phyloP scores from a whole-genome alignment of 2,113 vertebrate species.

The Agapornis roseicollis region DNA sequence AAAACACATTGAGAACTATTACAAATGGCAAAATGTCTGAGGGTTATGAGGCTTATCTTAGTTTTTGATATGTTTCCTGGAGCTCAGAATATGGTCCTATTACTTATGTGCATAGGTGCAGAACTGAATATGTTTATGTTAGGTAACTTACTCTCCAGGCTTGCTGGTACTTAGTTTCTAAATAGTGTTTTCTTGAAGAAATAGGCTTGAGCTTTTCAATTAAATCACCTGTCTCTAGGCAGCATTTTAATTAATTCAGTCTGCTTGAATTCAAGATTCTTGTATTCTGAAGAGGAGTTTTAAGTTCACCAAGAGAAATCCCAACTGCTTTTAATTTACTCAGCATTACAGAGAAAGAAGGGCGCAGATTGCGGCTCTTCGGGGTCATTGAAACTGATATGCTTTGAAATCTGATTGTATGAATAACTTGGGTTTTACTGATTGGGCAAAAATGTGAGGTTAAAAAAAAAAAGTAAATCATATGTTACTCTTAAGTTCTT shows the following conservation, averaged over 20 bases:
- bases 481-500: background rate
- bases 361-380: background rate
- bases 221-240: background rate
- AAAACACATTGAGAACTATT: background rate
- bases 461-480: background rate
- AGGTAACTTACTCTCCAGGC: background rate
- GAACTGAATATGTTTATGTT: background rate
- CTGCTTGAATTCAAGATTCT: background rate
- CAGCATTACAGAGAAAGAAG: background rate
- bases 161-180: background rate
- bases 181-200: background rate
- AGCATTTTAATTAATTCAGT: background rate
- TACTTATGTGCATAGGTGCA: background rate
- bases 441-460: background rate
- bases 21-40: background rate
- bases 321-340: background rate
- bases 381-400: background rate
- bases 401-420: background rate
- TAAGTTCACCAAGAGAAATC: background rate
- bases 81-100: background rate
- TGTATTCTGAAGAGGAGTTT: background rate
- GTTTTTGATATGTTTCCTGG: background rate
- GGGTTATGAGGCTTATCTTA: background rate
- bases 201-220: background rate
- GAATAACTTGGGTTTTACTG: background rate